A percentile compares a stretch with the other conserved stretches of the same genome.
phyloP scores from a whole-genome alignment of 1,140 invertebrate species.

The Dendroctonus ponderosae region DNA sequence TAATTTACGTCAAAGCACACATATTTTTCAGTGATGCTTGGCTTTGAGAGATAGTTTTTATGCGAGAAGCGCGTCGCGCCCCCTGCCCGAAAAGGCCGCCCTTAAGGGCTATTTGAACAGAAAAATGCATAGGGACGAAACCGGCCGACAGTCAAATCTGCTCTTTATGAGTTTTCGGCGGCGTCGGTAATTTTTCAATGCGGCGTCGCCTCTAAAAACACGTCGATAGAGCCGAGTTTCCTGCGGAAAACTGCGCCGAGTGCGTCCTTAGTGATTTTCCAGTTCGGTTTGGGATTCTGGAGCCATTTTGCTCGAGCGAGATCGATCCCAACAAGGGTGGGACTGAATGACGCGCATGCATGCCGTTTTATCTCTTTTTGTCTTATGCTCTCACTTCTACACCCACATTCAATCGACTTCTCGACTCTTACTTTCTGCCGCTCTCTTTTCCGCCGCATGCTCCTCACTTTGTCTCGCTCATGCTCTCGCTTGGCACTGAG shows the following conservation, averaged over 20 bases:
- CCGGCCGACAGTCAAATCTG: constrained; percentile 36
- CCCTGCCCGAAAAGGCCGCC: background rate
- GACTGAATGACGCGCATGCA: constrained; percentile 50
- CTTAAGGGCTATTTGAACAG: constrained; percentile 41
- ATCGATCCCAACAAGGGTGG: constrained; percentile 50
- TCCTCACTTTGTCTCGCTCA: background rate
- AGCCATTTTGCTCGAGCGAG: constrained; percentile 49
- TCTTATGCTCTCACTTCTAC: constrained; percentile 47
- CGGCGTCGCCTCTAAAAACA: constrained; percentile 45
- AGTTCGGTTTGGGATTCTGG: constrained; percentile 47
- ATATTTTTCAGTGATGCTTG: constrained; percentile 50
- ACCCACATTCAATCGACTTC: constrained; percentile 40
- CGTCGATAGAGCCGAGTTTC: constrained; percentile 45
- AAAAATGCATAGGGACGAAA: constrained; percentile 46
- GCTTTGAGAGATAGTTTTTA: constrained; percentile 52
- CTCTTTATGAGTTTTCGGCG: constrained; percentile 44
- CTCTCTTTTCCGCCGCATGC: constrained; percentile 16
- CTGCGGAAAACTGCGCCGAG: constrained; percentile 26
- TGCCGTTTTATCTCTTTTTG: constrained; percentile 52
- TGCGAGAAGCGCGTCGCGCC: constrained; percentile 35
- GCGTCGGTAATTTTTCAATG: constrained; percentile 45
- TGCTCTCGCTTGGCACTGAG: too few species aligned
- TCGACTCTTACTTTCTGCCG: constrained; percentile 43
- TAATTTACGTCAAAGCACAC: constrained; percentile 52
- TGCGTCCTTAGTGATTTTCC: constrained; percentile 48